phyloP scores from a whole-genome alignment of 2,888 invertebrate genomes.

The Drosophila limbata region DNA sequence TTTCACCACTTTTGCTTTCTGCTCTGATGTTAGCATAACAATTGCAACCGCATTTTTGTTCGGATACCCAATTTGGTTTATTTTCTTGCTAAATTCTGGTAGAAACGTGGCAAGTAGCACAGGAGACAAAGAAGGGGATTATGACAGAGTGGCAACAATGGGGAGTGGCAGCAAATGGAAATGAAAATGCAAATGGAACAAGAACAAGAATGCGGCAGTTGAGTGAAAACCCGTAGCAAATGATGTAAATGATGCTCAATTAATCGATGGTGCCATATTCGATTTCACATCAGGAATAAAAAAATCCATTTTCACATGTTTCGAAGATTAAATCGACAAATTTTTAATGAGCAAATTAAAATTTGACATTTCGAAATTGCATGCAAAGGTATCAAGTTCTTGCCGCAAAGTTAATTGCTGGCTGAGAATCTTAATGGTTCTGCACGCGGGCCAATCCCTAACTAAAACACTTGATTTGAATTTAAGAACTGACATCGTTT shows the following conservation, averaged over 20 bases:
- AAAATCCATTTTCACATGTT: no score
- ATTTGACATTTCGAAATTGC: no score
- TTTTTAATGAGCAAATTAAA: no score
- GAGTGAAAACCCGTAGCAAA: background rate
- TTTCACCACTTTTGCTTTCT: slow-evolving; percentile 18
- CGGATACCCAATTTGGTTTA: slow-evolving; percentile 63
- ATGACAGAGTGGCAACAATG: background rate
- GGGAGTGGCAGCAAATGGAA: slow-evolving; percentile 12
- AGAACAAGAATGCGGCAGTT: background rate
- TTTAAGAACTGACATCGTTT: no score
- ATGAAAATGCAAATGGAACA: slow-evolving; percentile 1
- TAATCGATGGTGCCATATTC: background rate
- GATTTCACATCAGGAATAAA: background rate
- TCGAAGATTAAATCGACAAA: no score
- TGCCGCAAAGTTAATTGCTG: no score
- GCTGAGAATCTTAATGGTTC: no score
- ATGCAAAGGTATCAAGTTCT: no score
- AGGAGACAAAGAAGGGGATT: background rate
- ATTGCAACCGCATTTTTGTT: slow-evolving; percentile 49
- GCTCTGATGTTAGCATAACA: slow-evolving; percentile 29
- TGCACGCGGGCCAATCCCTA: no score
- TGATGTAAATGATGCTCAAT: background rate
- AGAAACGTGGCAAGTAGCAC: background rate
- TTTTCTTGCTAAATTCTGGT: slow-evolving; percentile 58
- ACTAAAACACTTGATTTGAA: no score